Conservation (phyloP, 2,113 vertebrate species). For the Neofelis nebulosa region DNA sequence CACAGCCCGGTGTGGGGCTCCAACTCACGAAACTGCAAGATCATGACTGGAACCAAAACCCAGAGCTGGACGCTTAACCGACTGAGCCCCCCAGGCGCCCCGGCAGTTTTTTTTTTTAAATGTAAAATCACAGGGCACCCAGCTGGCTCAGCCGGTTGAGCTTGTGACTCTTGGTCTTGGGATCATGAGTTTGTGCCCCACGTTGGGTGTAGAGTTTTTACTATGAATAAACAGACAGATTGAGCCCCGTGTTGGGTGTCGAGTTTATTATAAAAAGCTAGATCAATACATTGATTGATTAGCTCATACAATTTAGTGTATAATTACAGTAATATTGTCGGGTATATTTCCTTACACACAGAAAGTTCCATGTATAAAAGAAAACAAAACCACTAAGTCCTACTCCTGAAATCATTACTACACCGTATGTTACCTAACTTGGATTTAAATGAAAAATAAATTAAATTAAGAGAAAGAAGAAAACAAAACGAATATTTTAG, state of each 20-base stretch:
- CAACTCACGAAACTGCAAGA: no score
- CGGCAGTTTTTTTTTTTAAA: neutral
- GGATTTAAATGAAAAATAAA: no score
- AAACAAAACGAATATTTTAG: slow-evolving; percentile 13
- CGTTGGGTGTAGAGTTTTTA: neutral
- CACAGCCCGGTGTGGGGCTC: no score
- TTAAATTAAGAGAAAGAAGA: neutral
- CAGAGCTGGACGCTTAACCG: no score
- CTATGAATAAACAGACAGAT: no score
- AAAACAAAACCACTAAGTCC: neutral
- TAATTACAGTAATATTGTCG: neutral
- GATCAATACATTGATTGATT: no score
- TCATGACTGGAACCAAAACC: no score
- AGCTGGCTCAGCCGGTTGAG: neutral
- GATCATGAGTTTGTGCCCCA: neutral
- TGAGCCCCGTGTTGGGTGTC: no score
- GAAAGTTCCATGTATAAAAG: neutral
- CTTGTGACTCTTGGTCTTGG: neutral
- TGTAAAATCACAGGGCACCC: neutral
- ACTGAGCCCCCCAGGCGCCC: no score
- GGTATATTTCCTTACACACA: neutral
- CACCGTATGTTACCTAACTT: no score
- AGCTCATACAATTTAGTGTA: neutral
- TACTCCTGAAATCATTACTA: no score
- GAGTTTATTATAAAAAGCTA: no score